Evolutionary conservation across 2,888 invertebrate species (phyloP).

Genomic region (Rhingia campestris): DNA sequence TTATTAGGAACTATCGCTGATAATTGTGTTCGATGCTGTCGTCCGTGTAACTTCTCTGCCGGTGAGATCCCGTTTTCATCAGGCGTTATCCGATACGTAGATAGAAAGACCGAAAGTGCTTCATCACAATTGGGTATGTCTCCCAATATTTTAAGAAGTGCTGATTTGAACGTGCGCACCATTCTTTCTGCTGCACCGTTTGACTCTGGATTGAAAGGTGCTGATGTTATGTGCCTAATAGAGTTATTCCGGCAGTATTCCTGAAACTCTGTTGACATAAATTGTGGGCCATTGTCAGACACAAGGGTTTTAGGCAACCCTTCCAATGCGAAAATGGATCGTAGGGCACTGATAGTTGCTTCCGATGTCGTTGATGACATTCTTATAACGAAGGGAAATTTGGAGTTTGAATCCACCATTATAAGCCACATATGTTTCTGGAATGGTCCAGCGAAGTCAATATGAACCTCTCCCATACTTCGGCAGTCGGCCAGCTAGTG

Average conservation of each 20-base stretch:
- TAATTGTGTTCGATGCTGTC: too few species aligned
- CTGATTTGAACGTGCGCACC: conserved; percentile 31
- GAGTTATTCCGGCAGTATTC: too few species aligned
- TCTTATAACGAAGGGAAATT: too few species aligned
- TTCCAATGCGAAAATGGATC: conserved; percentile 74
- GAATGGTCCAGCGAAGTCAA: not conserved
- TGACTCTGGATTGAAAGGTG: conserved; percentile 66
- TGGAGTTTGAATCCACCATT: too few species aligned
- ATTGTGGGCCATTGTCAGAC: conserved; percentile 66
- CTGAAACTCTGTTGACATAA: too few species aligned
- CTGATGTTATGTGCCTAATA: conserved; percentile 72
- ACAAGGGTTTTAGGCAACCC: conserved; percentile 72
- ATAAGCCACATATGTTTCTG: too few species aligned
- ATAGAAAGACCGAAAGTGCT: conserved; percentile 19
- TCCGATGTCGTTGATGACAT: conserved; percentile 24
- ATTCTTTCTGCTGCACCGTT: conserved; percentile 73
- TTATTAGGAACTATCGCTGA: conserved; percentile 1
- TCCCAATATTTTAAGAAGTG: conserved; percentile 2
- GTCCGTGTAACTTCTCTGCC: too few species aligned
- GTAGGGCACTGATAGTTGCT: conserved; percentile 48
- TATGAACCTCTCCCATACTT: too few species aligned
- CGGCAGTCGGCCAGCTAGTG: too few species aligned
- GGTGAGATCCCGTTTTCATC: too few species aligned
- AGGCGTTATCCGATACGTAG: conserved; percentile 33
- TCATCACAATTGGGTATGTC: not conserved